Evolutionary conservation across 2,113 vertebrate genomes (phyloP), one percentile per base, ranked within the genome.

Genomic region (Grallaria varia): DNA sequence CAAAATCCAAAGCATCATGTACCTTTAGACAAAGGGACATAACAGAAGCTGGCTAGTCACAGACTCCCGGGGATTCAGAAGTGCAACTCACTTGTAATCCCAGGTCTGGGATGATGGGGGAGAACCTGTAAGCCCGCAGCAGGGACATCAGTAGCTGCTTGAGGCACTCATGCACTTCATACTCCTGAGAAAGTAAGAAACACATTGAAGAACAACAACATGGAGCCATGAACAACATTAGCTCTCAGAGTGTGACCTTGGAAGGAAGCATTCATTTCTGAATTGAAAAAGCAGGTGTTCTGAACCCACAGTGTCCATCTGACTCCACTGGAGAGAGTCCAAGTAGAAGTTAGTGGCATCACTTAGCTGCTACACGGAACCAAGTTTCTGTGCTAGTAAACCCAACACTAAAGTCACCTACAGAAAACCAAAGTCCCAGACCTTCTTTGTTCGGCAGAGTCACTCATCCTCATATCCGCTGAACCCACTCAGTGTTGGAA

Each of bases 61-160:
- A 94, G 35, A 59, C 53, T 81, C 72, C 53, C 58, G 44, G n/a
- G 73, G 22, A 75, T 64, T 91, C 76, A 68, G 50, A 93, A 91
- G 52, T 33, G 47, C 37, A 95, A 91, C 95, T 94, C 82, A 99
- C 99, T 98, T 99, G 99, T 93, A 99, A 98, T 82, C 99, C 98
- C 62, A 99, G 96, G 97, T 99, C 99, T 56, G 99, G 99, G 93
- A 99, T 99, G 89, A 99, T 99, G 66, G 99, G 99, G 5, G 99
- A 99, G 97, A 99, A 99, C 33, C 99, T 98, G 93, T 99, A 99
- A 5, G 99, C 99, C 52, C 99, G 98, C 72, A 99, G 98, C 64
- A 99, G 97, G 10, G 99, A 99, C 99, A 99, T 99, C 99, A 99
- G 98, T 92, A 99, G 95, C 97, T 99, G 99, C 96, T 99, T 99